phyloP scores from a whole-genome alignment of 2,797 vertebrate species.

The Malurus leucopterus region DNA sequence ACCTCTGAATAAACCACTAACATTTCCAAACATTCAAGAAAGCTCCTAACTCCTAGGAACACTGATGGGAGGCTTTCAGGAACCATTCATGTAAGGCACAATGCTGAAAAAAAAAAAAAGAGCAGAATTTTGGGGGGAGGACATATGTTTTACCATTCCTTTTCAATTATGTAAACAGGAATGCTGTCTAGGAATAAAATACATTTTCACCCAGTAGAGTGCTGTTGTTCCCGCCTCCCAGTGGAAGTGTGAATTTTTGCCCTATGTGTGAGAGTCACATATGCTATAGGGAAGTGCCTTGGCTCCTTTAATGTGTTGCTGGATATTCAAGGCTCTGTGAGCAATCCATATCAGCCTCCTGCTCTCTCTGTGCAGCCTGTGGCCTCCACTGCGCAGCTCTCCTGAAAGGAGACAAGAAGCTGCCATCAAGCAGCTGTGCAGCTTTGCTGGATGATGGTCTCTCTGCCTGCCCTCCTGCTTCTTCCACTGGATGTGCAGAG shows the following conservation, averaged over 20 bases:
- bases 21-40: background rate
- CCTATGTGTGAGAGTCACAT: accelerated
- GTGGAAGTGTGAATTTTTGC: background rate
- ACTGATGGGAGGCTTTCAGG: background rate
- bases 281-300: background rate
- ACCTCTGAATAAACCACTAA: background rate
- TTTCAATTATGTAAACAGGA: background rate
- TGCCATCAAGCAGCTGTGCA: background rate
- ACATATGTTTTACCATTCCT: background rate
- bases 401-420: background rate
- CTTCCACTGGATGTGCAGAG: background rate
- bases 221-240: background rate
- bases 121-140: background rate
- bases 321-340: background rate
- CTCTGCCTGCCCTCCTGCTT: background rate
- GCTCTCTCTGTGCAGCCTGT: background rate
- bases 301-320: background rate
- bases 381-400: background rate
- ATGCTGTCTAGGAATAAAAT: background rate
- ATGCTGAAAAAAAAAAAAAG: background rate
- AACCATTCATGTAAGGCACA: background rate
- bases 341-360: background rate
- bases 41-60: background rate
- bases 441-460: background rate
- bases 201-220: background rate